Percentiles rank a stretch among this genome's conserved stretches.
Evolutionary conservation across 2,797 vertebrate species (phyloP).

Genomic region (Trichosurus vulpecula): DNA sequence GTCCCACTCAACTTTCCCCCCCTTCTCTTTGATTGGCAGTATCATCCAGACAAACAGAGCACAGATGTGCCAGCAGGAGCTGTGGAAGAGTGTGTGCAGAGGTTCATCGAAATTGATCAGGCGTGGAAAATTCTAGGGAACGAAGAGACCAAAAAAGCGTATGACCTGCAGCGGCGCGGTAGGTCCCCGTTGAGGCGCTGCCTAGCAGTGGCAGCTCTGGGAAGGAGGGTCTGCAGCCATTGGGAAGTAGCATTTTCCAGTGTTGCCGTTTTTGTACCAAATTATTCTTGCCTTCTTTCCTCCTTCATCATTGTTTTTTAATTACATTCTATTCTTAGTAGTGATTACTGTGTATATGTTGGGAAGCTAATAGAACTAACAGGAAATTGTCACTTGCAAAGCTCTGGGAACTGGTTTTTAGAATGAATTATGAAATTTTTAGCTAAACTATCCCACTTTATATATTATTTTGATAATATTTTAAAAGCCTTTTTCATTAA

Average conservation of each 20-base stretch:
- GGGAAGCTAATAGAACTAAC: conserved; percentile 70
- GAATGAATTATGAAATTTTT: conserved; percentile 67
- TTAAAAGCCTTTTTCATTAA: conserved; percentile 70
- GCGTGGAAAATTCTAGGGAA: conserved; percentile 93
- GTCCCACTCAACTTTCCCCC: neutral
- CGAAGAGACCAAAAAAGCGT: conserved; percentile 89
- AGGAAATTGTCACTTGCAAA: conserved; percentile 70
- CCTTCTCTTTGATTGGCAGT: conserved; percentile 86
- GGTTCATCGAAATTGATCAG: conserved; percentile 91
- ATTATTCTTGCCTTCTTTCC: conserved; percentile 67
- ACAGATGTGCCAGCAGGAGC: conserved; percentile 83
- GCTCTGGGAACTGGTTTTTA: conserved; percentile 67
- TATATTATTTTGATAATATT: conserved; percentile 56
- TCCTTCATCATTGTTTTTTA: conserved; percentile 59
- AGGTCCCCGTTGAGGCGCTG: conserved; percentile 80
- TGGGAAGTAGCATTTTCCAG: conserved; percentile 72
- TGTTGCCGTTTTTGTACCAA: conserved; percentile 68
- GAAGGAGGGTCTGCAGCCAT: conserved; percentile 67
- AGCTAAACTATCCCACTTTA: conserved; percentile 62
- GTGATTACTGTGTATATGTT: conserved; percentile 71
- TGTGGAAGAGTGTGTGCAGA: conserved; percentile 84
- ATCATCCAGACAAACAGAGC: conserved; percentile 91
- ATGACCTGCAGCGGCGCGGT: conserved; percentile 90
- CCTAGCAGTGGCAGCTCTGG: conserved; percentile 65
- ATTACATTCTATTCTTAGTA: conserved; percentile 79